Conservation (phyloP, 2,888 invertebrate species). For the Agrotis ipsilon region DNA sequence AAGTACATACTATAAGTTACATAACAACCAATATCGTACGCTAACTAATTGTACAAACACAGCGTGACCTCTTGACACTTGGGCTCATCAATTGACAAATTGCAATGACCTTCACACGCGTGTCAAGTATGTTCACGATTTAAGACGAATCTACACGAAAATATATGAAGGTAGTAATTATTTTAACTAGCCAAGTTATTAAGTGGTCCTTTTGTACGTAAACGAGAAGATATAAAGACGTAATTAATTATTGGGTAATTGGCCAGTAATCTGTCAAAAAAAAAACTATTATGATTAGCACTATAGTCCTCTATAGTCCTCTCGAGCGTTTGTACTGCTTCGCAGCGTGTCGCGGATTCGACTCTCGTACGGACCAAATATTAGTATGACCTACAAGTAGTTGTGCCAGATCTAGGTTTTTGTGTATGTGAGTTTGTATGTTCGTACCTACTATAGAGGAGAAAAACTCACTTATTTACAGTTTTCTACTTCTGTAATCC, state of each 20-base stretch:
- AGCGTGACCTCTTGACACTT: constrained; percentile 60
- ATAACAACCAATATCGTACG: constrained; percentile 30
- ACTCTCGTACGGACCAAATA: too few relatives aligned
- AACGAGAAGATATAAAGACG: constrained; percentile 5
- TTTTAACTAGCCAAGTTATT: constrained; percentile 18
- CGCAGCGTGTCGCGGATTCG: too few relatives aligned
- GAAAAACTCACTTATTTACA: too few relatives aligned
- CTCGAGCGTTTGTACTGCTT: too few relatives aligned
- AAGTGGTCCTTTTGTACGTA: constrained; percentile 25
- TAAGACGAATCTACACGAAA: constrained; percentile 4
- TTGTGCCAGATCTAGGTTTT: too few relatives aligned
- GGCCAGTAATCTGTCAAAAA: not conserved
- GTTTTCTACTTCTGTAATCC: too few relatives aligned
- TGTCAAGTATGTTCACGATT: constrained; percentile 47
- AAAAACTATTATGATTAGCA: too few relatives aligned
- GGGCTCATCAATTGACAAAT: constrained; percentile 64
- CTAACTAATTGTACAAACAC: constrained; percentile 68
- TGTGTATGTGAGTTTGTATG: too few relatives aligned
- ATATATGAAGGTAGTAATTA: constrained; percentile 16
- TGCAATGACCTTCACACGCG: constrained; percentile 54
- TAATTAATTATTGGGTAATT: constrained; percentile 16
- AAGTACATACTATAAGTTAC: constrained; percentile 1
- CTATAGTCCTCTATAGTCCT: too few relatives aligned
- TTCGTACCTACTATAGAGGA: too few relatives aligned
- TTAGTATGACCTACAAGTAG: too few relatives aligned